A percentile compares a stretch with the other conserved stretches of the same genome.
These are phyloP conservation scores for Bilobella aurantiaca DNA, from an alignment of 1,140 invertebrate species.

Conservation along the genomic window DNA sequence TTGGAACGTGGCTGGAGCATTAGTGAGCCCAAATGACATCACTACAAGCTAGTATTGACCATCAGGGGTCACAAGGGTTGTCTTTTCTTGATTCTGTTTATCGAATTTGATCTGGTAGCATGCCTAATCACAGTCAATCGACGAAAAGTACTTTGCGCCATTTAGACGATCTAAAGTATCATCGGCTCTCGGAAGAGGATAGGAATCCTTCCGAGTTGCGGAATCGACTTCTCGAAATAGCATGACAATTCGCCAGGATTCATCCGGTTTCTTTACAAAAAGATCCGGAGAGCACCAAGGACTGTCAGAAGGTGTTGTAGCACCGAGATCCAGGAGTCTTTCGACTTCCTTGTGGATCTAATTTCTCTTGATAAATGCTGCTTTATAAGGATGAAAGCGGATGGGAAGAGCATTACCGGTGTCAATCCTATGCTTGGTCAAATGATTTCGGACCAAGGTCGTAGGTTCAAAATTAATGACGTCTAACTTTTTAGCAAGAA, in stretches of 20 bases:
- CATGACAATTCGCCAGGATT: conserved; percentile 21
- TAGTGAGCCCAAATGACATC: conserved; percentile 41
- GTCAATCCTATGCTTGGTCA: not conserved
- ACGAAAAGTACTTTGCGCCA: conserved; percentile 33
- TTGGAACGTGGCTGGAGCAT: too few relatives aligned
- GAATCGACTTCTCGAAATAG: conserved; percentile 41
- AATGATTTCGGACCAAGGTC: not conserved
- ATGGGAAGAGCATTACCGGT: not conserved
- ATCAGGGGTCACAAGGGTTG: too few relatives aligned
- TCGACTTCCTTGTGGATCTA: not conserved
- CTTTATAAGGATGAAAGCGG: not conserved
- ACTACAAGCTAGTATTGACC: too few relatives aligned
- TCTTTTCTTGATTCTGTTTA: too few relatives aligned
- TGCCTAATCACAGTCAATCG: conserved; percentile 37
- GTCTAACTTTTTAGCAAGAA: not conserved
- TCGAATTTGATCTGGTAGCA: too few relatives aligned
- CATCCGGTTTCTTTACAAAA: not conserved
- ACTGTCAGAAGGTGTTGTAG: not conserved
- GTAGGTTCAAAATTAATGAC: not conserved
- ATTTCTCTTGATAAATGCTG: not conserved
- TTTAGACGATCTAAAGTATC: conserved; percentile 36
- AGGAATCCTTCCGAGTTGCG: conserved; percentile 38
- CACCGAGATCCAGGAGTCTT: not conserved
- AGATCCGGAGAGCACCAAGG: not conserved
- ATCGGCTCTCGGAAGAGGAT: conserved; percentile 41